These are phyloP conservation scores for Cervus canadensis DNA, from an alignment of 2,113 vertebrate genomes.

Conservation along the genomic window DNA sequence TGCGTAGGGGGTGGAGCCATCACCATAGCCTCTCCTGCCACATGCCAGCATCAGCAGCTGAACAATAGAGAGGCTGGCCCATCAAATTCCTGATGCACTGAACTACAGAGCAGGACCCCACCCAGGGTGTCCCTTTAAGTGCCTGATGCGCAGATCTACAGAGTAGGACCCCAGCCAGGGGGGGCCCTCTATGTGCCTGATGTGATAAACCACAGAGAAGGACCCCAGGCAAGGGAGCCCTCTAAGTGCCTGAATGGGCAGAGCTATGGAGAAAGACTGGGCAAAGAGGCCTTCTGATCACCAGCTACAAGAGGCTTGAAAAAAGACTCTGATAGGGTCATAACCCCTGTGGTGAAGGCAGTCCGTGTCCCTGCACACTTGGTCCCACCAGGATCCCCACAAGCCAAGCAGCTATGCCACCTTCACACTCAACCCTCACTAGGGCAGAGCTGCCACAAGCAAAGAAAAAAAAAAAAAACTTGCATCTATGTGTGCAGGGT, in stretches of 20 bases:
- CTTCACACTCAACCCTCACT: neutral
- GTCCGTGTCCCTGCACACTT: neutral
- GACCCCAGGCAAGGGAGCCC: neutral
- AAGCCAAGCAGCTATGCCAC: neutral
- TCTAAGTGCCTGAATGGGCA: neutral
- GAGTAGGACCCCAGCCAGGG: neutral
- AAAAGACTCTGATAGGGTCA: neutral
- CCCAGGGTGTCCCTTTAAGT: neutral
- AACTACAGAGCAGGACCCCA: neutral
- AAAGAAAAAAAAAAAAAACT: neutral
- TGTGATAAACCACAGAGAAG: fast-evolving
- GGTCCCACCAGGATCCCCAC: neutral
- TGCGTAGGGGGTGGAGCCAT: neutral
- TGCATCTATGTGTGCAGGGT: neutral
- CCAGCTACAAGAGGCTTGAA: neutral
- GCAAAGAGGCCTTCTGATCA: neutral
- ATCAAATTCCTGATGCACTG: neutral
- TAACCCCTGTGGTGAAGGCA: neutral
- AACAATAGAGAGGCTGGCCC: neutral
- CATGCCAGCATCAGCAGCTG: neutral
- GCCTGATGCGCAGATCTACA: neutral
- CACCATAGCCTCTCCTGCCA: neutral
- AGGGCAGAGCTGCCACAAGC: neutral
- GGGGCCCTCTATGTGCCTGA: neutral
- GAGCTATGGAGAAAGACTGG: neutral